A percentile compares a stretch with the other conserved stretches of the same genome.
Conservation (phyloP, 2,797 vertebrate genomes). For the Netta rufina region DNA sequence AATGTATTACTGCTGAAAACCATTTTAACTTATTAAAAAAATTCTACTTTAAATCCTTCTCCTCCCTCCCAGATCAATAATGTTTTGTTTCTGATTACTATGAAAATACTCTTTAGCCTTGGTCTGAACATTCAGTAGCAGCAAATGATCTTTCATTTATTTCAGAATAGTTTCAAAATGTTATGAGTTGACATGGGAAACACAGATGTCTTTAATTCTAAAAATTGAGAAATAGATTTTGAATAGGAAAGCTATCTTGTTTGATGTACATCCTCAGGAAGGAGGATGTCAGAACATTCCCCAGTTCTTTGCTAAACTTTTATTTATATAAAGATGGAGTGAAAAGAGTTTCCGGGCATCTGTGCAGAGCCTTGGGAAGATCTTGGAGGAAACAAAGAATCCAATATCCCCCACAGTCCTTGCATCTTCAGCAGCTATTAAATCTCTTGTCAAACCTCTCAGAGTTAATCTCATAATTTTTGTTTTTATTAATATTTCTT, state of each 20-base stretch:
- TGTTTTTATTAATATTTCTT: background rate
- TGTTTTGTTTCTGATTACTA: background rate
- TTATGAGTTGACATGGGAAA: background rate
- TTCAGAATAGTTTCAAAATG: constrained; percentile 3
- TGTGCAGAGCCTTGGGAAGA: background rate
- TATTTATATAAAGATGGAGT: background rate
- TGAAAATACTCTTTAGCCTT: background rate
- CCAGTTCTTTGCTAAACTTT: background rate
- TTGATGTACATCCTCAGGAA: constrained; percentile 39
- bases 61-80: background rate
- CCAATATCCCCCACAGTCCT: background rate
- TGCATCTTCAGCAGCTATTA: background rate
- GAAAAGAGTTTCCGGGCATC: background rate
- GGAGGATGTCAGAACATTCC: background rate
- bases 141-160: background rate
- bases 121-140: background rate
- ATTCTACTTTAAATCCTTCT: background rate
- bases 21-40: background rate
- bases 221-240: constrained; percentile 26
- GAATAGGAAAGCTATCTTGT: constrained; percentile 21
- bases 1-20: background rate
- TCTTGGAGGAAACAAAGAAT: background rate
- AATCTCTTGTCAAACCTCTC: background rate
- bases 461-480: background rate
- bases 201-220: constrained; percentile 48